These are phyloP conservation scores for Synanthedon tipuliformis DNA, from an alignment of 2,888 invertebrate genomes.

Conservation along the genomic window DNA sequence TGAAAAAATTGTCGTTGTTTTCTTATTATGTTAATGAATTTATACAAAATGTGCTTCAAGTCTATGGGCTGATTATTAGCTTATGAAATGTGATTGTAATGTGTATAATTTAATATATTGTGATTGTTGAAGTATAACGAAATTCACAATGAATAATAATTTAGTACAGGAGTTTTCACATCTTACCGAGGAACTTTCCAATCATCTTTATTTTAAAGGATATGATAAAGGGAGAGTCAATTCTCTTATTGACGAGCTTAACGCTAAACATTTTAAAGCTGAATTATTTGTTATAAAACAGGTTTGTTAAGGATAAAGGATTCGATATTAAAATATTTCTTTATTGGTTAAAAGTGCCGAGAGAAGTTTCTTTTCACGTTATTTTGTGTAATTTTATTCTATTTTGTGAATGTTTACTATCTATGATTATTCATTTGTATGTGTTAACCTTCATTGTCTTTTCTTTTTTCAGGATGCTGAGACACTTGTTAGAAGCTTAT, in stretches of 20 bases:
- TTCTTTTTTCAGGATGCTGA: constrained; percentile 34
- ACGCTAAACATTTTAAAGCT: constrained; percentile 70
- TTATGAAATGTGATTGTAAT: no score
- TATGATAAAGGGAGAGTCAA: constrained; percentile 63
- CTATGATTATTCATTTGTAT: neutral
- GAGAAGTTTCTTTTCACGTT: constrained; percentile 15
- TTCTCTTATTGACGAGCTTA: constrained; percentile 71
- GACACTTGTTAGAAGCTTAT: constrained; percentile 37
- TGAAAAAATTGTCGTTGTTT: no score
- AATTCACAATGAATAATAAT: constrained; percentile 21
- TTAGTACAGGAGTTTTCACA: constrained; percentile 33
- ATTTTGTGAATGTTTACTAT: neutral
- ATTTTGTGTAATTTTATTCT: constrained; percentile 12
- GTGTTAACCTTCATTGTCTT: constrained; percentile 11
- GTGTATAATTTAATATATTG: no score
- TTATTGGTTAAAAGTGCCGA: neutral
- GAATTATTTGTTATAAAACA: constrained; percentile 52
- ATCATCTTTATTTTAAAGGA: constrained; percentile 40
- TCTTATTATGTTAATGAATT: no score
- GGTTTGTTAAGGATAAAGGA: constrained; percentile 17
- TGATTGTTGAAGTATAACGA: no score
- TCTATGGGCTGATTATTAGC: no score
- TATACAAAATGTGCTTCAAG: no score
- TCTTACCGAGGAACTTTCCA: constrained; percentile 45
- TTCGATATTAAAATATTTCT: neutral